These are phyloP conservation scores for Cheiracanthium punctorium DNA, from an alignment of 2,888 invertebrate species.

Conservation along the genomic window DNA sequence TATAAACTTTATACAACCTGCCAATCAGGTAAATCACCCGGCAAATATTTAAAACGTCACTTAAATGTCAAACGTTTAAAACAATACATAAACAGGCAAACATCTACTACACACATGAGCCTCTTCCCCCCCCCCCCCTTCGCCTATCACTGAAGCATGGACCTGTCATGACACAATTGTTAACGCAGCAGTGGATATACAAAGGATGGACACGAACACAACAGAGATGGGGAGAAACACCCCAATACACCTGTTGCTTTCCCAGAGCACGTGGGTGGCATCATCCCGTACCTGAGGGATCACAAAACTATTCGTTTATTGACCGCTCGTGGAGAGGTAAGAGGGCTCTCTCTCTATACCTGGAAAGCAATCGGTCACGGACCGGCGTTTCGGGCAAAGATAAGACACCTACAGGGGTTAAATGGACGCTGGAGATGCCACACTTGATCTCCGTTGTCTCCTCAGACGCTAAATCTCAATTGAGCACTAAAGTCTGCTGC, in stretches of 20 bases:
- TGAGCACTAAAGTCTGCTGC: neutral
- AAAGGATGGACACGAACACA: neutral
- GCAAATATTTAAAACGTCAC: no score
- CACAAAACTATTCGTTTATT: slow-evolving; percentile 25
- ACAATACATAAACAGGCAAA: neutral
- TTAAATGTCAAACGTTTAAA: neutral
- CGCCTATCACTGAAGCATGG: no score
- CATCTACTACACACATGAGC: no score
- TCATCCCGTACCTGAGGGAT: neutral
- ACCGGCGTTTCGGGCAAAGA: neutral
- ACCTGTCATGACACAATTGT: neutral
- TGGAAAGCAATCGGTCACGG: slow-evolving; percentile 13
- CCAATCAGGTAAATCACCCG: no score
- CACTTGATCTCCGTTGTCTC: neutral
- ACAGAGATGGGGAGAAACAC: neutral
- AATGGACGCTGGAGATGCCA: neutral
- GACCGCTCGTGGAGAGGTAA: neutral
- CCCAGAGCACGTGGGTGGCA: slow-evolving; percentile 9
- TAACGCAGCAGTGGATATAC: neutral
- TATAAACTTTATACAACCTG: no score
- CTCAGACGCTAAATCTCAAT: neutral
- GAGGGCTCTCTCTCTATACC: neutral
- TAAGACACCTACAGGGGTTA: slow-evolving; percentile 12
- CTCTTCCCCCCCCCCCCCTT: no score
- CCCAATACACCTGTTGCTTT: neutral